Evolutionary conservation across 2,797 vertebrate species (phyloP), one percentile per base, ranked within the genome.

Genomic region (Sorex maritimensis): DNA sequence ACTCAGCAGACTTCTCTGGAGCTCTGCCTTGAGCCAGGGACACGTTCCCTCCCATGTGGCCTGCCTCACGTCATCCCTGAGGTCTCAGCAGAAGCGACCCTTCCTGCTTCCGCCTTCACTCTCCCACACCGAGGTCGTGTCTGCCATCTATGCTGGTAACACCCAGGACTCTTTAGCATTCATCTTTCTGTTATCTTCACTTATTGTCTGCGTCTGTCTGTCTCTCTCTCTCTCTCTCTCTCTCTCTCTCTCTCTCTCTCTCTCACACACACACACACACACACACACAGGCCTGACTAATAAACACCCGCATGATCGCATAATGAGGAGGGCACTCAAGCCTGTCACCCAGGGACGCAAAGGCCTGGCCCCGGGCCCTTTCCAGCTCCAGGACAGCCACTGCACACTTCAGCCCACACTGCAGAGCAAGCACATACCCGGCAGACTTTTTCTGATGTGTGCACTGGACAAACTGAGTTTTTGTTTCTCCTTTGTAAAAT

Each of bases 161-260:
- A 75, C 34, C 61, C 52, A 68, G 9, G 65, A 3, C 24, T 61
- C 61, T 78, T n/a, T 61, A 80, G 26, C 46, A 67, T 79, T 90
- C 73, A 79, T 69, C 72, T 23, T 86, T 88, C 89, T 93, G 0
- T 83, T 85, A 86, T 52, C n/a, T 74, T 52, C 84, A 34, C 7
- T 72, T 69, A 0, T 93, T 92, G 85, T 68, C 75, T 86, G 41
- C 34, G 34, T 34, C 34, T 34, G 2, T 34, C 34, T 34, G 2
- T 34, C 34, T 34, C 34, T 34, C 34, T 34, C 34, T 34, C 34
- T 34, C 34, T 34, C 34, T 34, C 34, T 34, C 34, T 34, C 34
- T 34, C 34, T 34, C 34, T 34, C 34, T 34, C 34, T 34, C 34
- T 34, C 34, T 34, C 34, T 34, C 34, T 34, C 34, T 34, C 34